A percentile compares a stretch with the other conserved stretches of the same genome.
Conservation (phyloP, 2,888 invertebrate species). For the Spodoptera exigua region DNA sequence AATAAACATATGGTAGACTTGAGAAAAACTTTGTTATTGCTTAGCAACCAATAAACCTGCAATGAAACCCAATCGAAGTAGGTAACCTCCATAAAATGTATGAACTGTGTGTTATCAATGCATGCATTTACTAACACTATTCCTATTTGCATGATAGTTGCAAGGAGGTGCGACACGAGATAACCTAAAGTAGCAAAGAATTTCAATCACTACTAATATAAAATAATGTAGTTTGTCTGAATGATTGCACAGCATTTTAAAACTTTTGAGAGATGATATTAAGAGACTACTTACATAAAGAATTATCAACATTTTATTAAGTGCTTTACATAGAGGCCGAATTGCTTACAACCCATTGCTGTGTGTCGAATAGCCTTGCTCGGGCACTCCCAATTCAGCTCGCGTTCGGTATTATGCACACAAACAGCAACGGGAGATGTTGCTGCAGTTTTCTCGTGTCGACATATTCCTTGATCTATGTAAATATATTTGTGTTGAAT, state of each 20-base stretch:
- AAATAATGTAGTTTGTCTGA: no score
- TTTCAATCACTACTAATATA: no score
- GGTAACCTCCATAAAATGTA: slow-evolving; percentile 15
- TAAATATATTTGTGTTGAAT: slow-evolving; percentile 51
- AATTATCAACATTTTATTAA: no score
- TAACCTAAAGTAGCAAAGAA: slow-evolving; percentile 11
- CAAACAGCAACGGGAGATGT: no score
- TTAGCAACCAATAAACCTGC: slow-evolving; percentile 15
- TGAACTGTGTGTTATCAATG: slow-evolving; percentile 28
- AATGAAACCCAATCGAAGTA: slow-evolving; percentile 27
- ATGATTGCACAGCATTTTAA: no score
- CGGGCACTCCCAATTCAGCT: no score
- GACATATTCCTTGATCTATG: slow-evolving; percentile 31
- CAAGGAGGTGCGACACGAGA: slow-evolving; percentile 36
- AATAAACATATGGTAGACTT: not conserved
- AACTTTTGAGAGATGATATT: no score
- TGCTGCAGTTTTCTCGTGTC: slow-evolving; percentile 12
- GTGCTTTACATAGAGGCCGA: no score
- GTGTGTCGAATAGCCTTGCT: no score
- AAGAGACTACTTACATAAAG: no score
- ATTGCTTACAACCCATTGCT: no score
- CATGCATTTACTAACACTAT: slow-evolving; percentile 31
- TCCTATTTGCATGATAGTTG: slow-evolving; percentile 37
- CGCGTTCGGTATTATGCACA: no score
- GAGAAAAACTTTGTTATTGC: slow-evolving; percentile 24